A percentile compares a stretch with the other conserved stretches of the same genome.
These are phyloP conservation scores for Conus betulinus DNA, from an alignment of 1,140 invertebrate species.

Conservation along the genomic window DNA sequence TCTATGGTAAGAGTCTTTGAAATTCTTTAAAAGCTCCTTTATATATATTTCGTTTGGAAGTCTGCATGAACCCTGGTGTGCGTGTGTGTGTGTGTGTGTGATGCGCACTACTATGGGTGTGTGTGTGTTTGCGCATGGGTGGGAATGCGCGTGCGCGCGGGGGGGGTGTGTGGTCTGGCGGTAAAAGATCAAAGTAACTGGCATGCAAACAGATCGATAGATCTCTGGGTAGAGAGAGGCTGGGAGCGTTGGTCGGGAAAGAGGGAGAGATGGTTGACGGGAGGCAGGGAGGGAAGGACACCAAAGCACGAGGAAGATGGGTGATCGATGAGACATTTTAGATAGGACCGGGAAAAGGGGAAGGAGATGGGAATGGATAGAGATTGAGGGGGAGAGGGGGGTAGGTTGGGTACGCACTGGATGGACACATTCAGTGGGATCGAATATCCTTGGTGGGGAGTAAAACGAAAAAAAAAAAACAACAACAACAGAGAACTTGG, in stretches of 20 bases:
- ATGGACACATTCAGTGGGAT: no score
- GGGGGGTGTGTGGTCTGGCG: background rate
- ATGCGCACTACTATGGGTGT: background rate
- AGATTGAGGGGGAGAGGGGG: no score
- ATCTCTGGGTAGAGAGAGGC: background rate
- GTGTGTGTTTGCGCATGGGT: background rate
- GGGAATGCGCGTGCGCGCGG: background rate
- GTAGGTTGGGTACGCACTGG: no score
- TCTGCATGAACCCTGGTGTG: background rate
- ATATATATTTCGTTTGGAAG: no score
- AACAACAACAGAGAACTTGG: no score
- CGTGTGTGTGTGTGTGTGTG: background rate
- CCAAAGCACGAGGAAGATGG: background rate
- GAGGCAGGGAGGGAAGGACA: background rate
- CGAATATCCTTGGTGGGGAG: no score
- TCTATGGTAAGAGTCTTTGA: no score
- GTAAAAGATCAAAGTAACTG: background rate
- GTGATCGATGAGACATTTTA: constrained; percentile 2
- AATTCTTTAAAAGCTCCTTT: no score
- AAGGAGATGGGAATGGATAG: background rate
- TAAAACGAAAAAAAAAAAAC: no score
- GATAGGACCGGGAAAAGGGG: background rate
- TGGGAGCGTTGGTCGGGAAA: background rate
- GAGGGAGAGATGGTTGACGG: background rate
- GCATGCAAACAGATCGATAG: background rate